Conservation (phyloP, 2,113 vertebrate species). For the Halcyon malimbica region DNA sequence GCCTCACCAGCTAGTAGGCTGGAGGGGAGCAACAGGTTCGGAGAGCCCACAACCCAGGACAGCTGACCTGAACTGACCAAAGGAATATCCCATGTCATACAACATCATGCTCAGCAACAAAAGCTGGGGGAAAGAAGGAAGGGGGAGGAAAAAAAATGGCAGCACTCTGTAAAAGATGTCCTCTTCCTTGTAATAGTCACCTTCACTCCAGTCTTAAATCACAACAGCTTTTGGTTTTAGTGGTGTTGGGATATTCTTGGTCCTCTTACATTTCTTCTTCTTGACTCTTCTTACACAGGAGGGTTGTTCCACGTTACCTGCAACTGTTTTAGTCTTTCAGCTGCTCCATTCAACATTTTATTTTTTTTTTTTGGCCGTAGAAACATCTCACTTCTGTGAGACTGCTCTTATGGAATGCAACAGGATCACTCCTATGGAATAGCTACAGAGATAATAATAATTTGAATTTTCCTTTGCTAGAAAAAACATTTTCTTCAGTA, state of each 20-base stretch:
- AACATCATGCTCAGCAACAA: not conserved
- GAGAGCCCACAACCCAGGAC: fast-evolving
- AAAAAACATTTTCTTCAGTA: not conserved
- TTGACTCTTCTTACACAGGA: not conserved
- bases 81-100: not conserved
- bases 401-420: not conserved
- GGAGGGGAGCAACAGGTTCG: not conserved
- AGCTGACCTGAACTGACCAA: not conserved
- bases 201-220: not conserved
- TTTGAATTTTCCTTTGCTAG: not conserved
- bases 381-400: not conserved
- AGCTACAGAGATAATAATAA: not conserved
- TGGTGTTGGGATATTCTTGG: not conserved
- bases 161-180: too few relatives aligned
- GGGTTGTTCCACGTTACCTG: not conserved
- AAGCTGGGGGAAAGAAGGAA: not conserved
- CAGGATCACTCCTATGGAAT: not conserved
- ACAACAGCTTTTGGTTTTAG: not conserved
- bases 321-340: not conserved
- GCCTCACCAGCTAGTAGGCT: not conserved
- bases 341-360: not conserved
- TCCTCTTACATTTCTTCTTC: not conserved
- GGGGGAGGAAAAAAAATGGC: too few relatives aligned
- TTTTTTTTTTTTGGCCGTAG: not conserved
- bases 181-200: not conserved